Conservation (phyloP, 2,113 vertebrate species). For the Oryzias curvinotus region DNA sequence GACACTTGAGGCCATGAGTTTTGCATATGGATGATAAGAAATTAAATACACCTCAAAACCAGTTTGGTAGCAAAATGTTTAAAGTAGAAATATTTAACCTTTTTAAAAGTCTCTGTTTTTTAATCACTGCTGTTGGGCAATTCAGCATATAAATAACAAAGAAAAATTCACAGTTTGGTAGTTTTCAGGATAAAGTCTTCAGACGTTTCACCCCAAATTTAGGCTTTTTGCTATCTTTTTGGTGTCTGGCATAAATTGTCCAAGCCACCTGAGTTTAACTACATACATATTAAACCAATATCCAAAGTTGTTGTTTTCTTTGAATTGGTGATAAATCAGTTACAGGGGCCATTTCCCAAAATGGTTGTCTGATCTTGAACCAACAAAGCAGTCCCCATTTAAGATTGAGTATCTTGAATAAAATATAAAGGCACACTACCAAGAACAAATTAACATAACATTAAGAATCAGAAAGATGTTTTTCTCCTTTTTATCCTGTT, state of each 20-base stretch:
- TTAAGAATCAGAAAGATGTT: conserved; percentile 12
- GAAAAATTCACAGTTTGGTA: background rate
- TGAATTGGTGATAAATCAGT: conserved; percentile 16
- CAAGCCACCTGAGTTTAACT: conserved; percentile 24
- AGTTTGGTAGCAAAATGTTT: too few species aligned
- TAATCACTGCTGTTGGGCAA: background rate
- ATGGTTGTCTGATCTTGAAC: conserved; percentile 2
- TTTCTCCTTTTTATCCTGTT: background rate
- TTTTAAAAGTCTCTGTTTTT: background rate
- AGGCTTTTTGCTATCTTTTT: conserved; percentile 7
- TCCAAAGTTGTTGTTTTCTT: conserved; percentile 2
- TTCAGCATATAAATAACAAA: conserved; percentile 4
- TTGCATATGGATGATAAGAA: background rate
- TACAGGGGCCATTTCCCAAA: background rate
- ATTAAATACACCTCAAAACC: background rate
- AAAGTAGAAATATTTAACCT: background rate
- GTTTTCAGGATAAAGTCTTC: conserved; percentile 11
- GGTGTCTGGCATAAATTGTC: conserved; percentile 12
- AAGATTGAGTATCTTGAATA: conserved; percentile 29
- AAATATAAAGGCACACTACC: conserved; percentile 26
- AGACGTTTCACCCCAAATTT: background rate
- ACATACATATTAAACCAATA: conserved; percentile 25
- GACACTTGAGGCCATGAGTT: background rate
- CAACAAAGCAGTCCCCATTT: conserved; percentile 18
- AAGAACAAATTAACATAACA: conserved; percentile 25